Evolutionary conservation across 2,113 vertebrate species (phyloP).

Genomic region (Chascanopsetta lugubris): DNA sequence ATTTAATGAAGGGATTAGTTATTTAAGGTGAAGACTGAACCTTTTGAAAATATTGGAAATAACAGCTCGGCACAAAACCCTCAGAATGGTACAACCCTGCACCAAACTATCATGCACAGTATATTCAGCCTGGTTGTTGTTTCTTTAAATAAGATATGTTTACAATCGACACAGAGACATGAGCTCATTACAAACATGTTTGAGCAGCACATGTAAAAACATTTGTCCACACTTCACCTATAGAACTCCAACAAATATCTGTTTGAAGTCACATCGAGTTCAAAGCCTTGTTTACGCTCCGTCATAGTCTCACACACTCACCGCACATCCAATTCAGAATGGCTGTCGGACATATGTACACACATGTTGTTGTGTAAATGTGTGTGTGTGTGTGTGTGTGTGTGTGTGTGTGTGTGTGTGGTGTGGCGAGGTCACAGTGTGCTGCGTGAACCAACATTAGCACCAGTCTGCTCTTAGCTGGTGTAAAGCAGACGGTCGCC

Average conservation of each 20-base stretch:
- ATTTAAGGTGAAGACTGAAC: no score
- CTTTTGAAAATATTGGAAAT: no score
- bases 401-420: background rate
- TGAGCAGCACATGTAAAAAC: background rate
- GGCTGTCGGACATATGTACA: conserved; percentile 4
- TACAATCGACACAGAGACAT: no score
- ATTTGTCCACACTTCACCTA: background rate
- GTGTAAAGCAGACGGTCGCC: conserved; percentile 3
- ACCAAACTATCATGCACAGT: no score
- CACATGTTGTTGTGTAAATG: conserved; percentile 42
- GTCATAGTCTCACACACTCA: conserved; percentile 17
- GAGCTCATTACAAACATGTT: no score
- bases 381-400: conserved; percentile 9
- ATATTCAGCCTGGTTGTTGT: no score
- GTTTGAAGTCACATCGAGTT: background rate
- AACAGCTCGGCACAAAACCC: no score
- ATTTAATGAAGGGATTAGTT: no score
- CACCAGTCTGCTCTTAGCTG: background rate
- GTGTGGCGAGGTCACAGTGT: background rate
- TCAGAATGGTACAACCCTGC: no score
- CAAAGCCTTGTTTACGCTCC: conserved; percentile 30
- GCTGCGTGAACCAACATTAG: background rate
- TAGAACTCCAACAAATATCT: background rate
- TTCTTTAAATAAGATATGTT: no score
- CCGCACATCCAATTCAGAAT: no score